A percentile compares a stretch with the other conserved stretches of the same genome.
Conservation (phyloP, 2,113 vertebrate genomes). For the Gadus chalcogrammus region DNA sequence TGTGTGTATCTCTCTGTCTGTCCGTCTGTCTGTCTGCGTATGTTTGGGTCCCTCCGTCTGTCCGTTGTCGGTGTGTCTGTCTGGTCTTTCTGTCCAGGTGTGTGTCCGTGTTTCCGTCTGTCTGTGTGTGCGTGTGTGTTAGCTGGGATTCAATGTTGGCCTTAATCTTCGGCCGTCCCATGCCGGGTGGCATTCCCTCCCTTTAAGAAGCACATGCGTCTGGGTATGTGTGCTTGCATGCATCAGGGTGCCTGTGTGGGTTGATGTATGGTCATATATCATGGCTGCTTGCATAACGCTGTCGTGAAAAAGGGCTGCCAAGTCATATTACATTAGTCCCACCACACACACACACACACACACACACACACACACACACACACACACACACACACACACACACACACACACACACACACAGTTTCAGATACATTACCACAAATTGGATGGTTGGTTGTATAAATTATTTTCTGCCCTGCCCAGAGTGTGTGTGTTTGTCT, state of each 20-base stretch:
- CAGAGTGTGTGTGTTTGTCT: too few relatives aligned
- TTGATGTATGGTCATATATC: conserved; percentile 38
- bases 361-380: conserved; percentile 17
- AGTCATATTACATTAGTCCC: conserved; percentile 45
- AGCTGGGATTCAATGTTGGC: conserved; percentile 51
- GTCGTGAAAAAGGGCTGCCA: conserved; percentile 37
- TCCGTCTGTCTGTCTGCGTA: conserved; percentile 21
- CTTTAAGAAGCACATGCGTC: not conserved
- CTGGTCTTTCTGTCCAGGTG: too few relatives aligned
- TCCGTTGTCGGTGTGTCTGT: not conserved
- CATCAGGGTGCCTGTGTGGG: not conserved
- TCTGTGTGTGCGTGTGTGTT: conserved; percentile 19
- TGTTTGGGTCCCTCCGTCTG: conserved; percentile 21
- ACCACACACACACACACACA: conserved; percentile 13
- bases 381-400: conserved; percentile 13
- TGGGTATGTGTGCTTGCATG: conserved; percentile 5
- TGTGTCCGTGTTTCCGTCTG: too few relatives aligned
- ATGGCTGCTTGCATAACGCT: conserved; percentile 50
- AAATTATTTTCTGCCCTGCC: too few relatives aligned
- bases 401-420: conserved; percentile 17
- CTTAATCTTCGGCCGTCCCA: conserved; percentile 56
- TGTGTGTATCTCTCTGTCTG: conserved; percentile 20
- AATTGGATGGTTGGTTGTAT: not conserved
- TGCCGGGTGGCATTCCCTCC: conserved; percentile 47
- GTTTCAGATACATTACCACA: not conserved